Conservation (phyloP, 1,140 invertebrate species). For the Sipha flava region DNA sequence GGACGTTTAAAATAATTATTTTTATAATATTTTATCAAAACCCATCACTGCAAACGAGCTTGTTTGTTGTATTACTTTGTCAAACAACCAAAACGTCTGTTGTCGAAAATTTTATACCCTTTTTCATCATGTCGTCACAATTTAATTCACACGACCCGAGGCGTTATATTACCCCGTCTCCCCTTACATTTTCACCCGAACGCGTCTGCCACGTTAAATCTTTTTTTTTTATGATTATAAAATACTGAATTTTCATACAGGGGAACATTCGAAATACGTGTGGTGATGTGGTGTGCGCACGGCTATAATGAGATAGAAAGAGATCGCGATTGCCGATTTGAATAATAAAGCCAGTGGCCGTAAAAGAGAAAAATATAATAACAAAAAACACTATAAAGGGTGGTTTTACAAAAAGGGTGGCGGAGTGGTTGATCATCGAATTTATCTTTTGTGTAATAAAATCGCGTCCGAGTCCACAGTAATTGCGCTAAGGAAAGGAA, state of each 20-base stretch:
- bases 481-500: background rate
- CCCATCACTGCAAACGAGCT: background rate
- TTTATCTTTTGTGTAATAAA: slow-evolving; percentile 18
- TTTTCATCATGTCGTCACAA: background rate
- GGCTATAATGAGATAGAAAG: background rate
- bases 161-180: background rate
- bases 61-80: background rate
- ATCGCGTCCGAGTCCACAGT: background rate
- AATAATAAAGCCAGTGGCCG: background rate
- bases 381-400: background rate
- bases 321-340: background rate
- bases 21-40: background rate
- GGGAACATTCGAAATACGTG: background rate
- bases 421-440: background rate
- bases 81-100: background rate
- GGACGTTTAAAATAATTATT: too few species aligned
- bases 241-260: background rate
- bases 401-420: background rate
- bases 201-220: background rate
- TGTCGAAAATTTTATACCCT: slow-evolving; percentile 6
- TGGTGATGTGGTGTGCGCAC: background rate
- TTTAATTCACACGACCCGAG: slow-evolving; percentile 16
- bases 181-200: background rate
- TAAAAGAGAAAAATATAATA: background rate
- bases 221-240: slow-evolving; percentile 5